phyloP scores from a whole-genome alignment of 1,140 invertebrate species.

The Phenacoccus solenopsis region DNA sequence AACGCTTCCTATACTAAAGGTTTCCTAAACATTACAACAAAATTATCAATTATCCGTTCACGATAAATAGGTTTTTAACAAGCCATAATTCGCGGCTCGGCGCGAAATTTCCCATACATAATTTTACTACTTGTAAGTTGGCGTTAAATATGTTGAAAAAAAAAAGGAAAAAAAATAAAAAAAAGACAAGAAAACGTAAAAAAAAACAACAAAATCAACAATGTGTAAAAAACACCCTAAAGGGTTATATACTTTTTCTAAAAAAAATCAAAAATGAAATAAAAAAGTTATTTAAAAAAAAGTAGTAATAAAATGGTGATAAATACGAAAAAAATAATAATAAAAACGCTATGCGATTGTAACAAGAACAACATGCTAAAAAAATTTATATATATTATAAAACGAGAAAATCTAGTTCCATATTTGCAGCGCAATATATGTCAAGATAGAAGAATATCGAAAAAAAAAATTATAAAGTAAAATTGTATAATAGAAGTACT shows the following conservation, averaged over 20 bases:
- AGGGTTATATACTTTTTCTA: conserved; percentile 8
- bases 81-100: not conserved
- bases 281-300: conserved; percentile 3
- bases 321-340: conserved; percentile 11
- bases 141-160: not conserved
- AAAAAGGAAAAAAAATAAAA: not conserved
- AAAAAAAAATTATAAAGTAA: not conserved
- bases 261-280: conserved; percentile 10
- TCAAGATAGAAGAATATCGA: not conserved
- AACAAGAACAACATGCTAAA: conserved; percentile 8
- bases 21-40: not conserved
- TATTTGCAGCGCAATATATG: not conserved
- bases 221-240: conserved; percentile 11
- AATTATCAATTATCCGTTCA: not conserved
- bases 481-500: not conserved
- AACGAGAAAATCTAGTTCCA: too few species aligned
- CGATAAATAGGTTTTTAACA: not conserved
- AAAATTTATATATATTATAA: not conserved
- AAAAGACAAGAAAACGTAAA: not conserved
- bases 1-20: not conserved
- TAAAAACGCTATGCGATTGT: conserved; percentile 11
- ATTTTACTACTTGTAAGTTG: not conserved
- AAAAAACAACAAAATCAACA: conserved; percentile 18
- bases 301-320: conserved; percentile 17
- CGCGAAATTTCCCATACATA: not conserved